phyloP scores from a whole-genome alignment of 2,797 vertebrate species.

The Cheirogaleus major region DNA sequence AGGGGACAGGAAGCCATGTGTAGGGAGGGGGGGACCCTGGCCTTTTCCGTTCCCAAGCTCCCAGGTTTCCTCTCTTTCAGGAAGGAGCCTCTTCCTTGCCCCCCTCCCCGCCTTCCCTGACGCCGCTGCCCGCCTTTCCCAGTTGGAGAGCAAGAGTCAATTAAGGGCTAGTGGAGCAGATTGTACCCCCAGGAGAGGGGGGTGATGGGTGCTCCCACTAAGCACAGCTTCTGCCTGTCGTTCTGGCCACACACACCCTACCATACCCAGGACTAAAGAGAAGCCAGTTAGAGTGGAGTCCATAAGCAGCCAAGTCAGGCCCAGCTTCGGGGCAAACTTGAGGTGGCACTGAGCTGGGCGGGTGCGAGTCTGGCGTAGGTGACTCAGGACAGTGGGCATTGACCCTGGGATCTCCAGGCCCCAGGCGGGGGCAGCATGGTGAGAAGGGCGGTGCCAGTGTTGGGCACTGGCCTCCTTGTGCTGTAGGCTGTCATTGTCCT shows the following conservation, averaged over 20 bases:
- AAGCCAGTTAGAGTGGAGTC: not conserved
- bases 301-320: not conserved
- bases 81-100: conserved; percentile 79
- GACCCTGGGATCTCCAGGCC: conserved; percentile 49
- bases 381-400: conserved; percentile 69
- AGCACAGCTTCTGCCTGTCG: not conserved
- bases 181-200: not conserved
- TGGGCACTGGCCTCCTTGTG: not conserved
- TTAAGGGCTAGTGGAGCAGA: not conserved
- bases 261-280: not conserved
- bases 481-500: not conserved
- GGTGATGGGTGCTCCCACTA: not conserved
- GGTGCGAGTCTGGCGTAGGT: conserved; percentile 22
- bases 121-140: conserved; percentile 58
- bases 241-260: not conserved
- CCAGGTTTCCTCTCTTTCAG: conserved; percentile 81
- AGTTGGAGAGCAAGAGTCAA: conserved; percentile 41
- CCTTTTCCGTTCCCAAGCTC: conserved; percentile 82
- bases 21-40: conserved; percentile 55
- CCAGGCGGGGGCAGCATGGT: not conserved
- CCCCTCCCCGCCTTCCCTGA: conserved; percentile 57
- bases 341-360: conserved; percentile 41
- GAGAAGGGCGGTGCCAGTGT: not conserved
- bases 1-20: conserved; percentile 75
- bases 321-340: conserved; percentile 44